A percentile compares a stretch with the other conserved stretches of the same genome.
Conservation (phyloP, 1,140 invertebrate genomes). For the Zaprionus lachaisei region DNA sequence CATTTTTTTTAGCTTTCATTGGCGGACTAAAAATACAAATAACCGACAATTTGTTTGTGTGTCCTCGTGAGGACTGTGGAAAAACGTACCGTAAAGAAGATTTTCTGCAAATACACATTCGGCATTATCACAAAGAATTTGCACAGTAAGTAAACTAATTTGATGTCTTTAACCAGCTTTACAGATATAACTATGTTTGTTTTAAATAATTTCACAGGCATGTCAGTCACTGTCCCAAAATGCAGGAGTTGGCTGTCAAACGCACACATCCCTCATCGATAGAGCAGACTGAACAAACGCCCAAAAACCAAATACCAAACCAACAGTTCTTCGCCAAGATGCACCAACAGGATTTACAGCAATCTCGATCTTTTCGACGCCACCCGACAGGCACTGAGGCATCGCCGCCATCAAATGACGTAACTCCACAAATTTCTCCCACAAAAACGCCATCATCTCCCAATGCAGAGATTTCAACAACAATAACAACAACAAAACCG, state of each 20-base stretch:
- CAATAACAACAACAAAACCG: background rate
- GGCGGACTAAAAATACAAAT: slow-evolving; percentile 89
- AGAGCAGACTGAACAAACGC: slow-evolving; percentile 84
- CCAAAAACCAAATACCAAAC: slow-evolving; percentile 85
- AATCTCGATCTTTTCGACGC: slow-evolving; percentile 60
- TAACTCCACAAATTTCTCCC: slow-evolving; percentile 39
- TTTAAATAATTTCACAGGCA: slow-evolving; percentile 80
- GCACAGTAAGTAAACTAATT: slow-evolving; percentile 85
- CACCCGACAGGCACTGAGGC: slow-evolving; percentile 30
- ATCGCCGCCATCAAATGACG: slow-evolving; percentile 35
- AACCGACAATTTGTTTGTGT: slow-evolving; percentile 90
- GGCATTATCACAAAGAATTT: slow-evolving; percentile 94
- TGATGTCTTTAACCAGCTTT: background rate
- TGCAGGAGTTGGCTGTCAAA: slow-evolving; percentile 92
- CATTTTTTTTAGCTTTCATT: slow-evolving; percentile 86
- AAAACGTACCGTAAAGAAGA: slow-evolving; percentile 96
- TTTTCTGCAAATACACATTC: slow-evolving; percentile 95
- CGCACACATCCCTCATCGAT: slow-evolving; percentile 88
- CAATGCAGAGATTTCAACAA: slow-evolving; percentile 9
- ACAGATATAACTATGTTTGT: background rate
- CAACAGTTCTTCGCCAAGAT: slow-evolving; percentile 83
- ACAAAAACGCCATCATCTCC: slow-evolving; percentile 6
- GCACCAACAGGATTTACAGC: slow-evolving; percentile 79
- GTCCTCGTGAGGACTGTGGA: slow-evolving; percentile 92
- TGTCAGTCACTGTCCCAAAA: slow-evolving; percentile 92